Base-by-base conservation (phyloP, 2,888 invertebrate species). In the Poecilus cupreus region DNA sequence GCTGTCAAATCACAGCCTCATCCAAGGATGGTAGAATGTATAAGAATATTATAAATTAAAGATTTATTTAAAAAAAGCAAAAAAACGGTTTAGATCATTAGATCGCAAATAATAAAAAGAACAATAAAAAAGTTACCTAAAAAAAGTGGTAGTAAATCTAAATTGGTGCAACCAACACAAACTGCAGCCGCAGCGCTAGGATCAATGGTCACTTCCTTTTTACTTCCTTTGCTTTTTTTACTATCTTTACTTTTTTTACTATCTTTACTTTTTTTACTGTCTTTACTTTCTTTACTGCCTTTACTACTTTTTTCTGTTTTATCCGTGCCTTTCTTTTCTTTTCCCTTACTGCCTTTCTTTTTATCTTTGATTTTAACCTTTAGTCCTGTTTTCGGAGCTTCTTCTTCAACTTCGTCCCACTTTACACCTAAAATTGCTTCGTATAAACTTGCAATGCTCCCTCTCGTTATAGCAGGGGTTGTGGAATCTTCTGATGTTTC, bases 391-490 rank as follows among this genome's bases (percentile, higher is more conserved):
- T 80, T 83, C 3, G 32, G 32, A 37, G 5, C 3, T 18, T 37
- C 64, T 37, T 68, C 64, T 82, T 49, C 46, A 32, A 74, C 60
- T 39, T 81, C 82, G 11, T 82, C 83, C 0, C 85, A 82, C 74
- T 82, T 82, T 60, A 85, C 84, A 11, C 85, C 86, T 10, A 85
- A 84, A 79, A 87, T 85, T 0, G 86, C 85, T 82, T 87, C 87
- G 68, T 86, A 85, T 18, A 87, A 76, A 80, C 86, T 86, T 24
- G 85, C 84, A 16, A 85, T 83, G 80, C 86, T 87, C n/a, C 86
- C 86, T 37, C 84, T 83, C 24, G 83, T 82, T 3, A 79, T 82
- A 32, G 43, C 70, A n/a, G 83, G 70, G 6, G 77, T 80, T 5
- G 51, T 37, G 3, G 54, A 37, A 22, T 77, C 64, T 60, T 82